Evolutionary conservation across 2,797 vertebrate species (phyloP).

Genomic region (Propithecus deckenii): DNA sequence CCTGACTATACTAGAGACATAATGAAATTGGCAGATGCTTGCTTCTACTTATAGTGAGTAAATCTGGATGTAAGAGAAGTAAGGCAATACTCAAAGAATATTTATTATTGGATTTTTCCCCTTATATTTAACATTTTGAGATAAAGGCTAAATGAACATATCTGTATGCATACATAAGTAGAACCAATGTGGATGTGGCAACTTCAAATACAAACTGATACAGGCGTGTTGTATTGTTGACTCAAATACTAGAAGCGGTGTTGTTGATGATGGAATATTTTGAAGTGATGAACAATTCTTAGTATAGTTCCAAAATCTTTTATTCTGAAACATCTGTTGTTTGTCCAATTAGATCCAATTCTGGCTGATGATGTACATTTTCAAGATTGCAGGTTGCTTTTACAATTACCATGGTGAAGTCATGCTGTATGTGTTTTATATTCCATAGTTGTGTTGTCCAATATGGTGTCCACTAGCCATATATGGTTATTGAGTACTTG

Average conservation of each 20-base stretch:
- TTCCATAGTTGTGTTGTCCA: neutral
- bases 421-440: neutral
- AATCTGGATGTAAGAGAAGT: neutral
- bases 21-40: neutral
- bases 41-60: too few species aligned
- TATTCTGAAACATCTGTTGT: neutral
- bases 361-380: neutral
- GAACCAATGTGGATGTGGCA: neutral
- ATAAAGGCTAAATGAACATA: neutral
- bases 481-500: neutral
- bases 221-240: neutral
- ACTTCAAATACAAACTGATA: neutral
- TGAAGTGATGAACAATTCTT: neutral
- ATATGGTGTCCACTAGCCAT: neutral
- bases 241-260: neutral
- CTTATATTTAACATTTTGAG: neutral
- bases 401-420: neutral
- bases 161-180: neutral
- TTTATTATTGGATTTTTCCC: neutral
- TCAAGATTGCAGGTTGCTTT: neutral
- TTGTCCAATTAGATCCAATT: neutral
- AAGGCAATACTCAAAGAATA: neutral
- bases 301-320: neutral
- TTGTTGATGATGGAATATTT: neutral
- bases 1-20: neutral